phyloP scores from a whole-genome alignment of 2,888 invertebrate species.

The Megaustenia siamemsis region DNA sequence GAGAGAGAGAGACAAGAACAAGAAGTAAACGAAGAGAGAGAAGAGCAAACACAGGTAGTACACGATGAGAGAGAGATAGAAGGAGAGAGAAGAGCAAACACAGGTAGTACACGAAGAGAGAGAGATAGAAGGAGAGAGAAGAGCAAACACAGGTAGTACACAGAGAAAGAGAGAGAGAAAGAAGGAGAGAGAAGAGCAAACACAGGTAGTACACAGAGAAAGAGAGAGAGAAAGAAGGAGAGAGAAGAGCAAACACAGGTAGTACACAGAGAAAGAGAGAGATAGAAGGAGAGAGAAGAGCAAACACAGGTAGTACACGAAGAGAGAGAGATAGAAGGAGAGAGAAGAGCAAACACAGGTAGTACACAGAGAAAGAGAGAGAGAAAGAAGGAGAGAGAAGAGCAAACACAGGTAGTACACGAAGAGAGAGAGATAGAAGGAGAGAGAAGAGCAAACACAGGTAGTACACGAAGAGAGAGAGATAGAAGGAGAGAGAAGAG shows the following conservation, averaged over 20 bases:
- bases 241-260: not conserved
- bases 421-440: no score
- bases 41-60: not conserved
- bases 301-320: not conserved
- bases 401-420: no score
- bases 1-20: no score
- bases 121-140: not conserved
- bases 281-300: not conserved
- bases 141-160: not conserved
- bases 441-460: no score
- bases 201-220: not conserved
- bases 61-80: not conserved
- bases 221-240: conserved; percentile 5
- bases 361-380: no score
- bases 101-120: not conserved
- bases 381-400: no score
- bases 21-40: not conserved
- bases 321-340: no score
- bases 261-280: not conserved
- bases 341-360: no score
- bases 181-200: not conserved
- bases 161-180: no score
- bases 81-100: not conserved
- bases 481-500: no score
- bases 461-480: no score